phyloP scores from a whole-genome alignment of 2,797 vertebrate species.

The Halcyon leucocephala region DNA sequence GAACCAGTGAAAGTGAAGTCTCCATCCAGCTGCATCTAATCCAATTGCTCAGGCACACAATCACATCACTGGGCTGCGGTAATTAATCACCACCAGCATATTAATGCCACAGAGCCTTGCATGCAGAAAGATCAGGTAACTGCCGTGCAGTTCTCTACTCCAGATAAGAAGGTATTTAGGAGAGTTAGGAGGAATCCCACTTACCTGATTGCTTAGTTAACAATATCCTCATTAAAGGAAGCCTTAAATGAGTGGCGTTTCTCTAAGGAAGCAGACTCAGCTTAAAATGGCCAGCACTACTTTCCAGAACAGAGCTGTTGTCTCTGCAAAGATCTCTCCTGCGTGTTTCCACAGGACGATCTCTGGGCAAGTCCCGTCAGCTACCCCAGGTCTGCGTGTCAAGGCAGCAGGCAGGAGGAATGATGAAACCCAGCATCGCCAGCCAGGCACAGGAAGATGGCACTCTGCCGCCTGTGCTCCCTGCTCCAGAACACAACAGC shows the following conservation, averaged over 20 bases:
- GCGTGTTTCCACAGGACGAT: conserved; percentile 42
- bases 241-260: not conserved
- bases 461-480: not conserved
- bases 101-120: not conserved
- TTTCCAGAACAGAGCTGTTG: not conserved
- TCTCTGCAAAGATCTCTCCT: not conserved
- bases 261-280: not conserved
- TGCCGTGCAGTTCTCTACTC: not conserved
- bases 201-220: conserved; percentile 26
- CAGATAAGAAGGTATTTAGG: not conserved
- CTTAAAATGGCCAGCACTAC: not conserved
- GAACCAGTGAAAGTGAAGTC: conserved; percentile 17
- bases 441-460: conserved; percentile 23
- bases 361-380: conserved; percentile 37
- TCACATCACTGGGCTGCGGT: conserved; percentile 19
- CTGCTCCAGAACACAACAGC: not conserved
- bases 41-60: conserved; percentile 53
- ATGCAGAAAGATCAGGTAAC: not conserved
- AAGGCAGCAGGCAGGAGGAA: conserved; percentile 5
- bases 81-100: conserved; percentile 54
- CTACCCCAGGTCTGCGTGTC: not conserved
- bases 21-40: conserved; percentile 29
- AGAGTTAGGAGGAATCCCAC: not conserved
- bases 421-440: not conserved
- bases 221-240: not conserved